Percentiles rank a stretch among this genome's conserved stretches.
phyloP scores from a whole-genome alignment of 2,113 vertebrate genomes.

The Thamnophis sirtalis region DNA sequence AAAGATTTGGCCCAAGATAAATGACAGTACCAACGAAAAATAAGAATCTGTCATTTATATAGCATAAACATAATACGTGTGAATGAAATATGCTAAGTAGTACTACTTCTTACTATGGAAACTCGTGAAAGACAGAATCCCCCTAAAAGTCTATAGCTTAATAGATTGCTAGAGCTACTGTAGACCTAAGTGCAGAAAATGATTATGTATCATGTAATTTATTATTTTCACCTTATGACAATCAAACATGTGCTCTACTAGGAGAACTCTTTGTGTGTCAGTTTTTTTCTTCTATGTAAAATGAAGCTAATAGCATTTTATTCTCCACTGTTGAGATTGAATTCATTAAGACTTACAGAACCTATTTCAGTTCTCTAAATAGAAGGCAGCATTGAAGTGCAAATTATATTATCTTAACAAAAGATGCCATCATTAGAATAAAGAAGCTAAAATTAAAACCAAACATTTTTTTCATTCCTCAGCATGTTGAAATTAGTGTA shows the following conservation, averaged over 20 bases:
- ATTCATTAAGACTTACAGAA: background rate
- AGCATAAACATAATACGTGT: background rate
- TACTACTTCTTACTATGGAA: background rate
- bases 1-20: background rate
- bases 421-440: slow-evolving; percentile 8
- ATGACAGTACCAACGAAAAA: background rate
- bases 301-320: background rate
- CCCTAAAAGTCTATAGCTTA: background rate
- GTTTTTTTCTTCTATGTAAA: background rate
- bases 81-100: background rate
- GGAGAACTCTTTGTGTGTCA: background rate
- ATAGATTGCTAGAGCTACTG: background rate
- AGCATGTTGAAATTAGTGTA: background rate
- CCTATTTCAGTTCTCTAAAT: background rate
- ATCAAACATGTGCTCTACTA: background rate
- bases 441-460: slow-evolving; percentile 17
- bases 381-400: background rate
- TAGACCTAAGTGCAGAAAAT: background rate
- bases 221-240: background rate
- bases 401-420: slow-evolving; percentile 11
- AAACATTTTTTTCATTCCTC: background rate
- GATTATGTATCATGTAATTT: background rate
- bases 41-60: background rate
- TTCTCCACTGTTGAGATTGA: background rate
- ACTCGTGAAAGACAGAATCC: background rate